phyloP scores from a whole-genome alignment of 2,797 vertebrate species.

The Amazonetta brasiliensis region DNA sequence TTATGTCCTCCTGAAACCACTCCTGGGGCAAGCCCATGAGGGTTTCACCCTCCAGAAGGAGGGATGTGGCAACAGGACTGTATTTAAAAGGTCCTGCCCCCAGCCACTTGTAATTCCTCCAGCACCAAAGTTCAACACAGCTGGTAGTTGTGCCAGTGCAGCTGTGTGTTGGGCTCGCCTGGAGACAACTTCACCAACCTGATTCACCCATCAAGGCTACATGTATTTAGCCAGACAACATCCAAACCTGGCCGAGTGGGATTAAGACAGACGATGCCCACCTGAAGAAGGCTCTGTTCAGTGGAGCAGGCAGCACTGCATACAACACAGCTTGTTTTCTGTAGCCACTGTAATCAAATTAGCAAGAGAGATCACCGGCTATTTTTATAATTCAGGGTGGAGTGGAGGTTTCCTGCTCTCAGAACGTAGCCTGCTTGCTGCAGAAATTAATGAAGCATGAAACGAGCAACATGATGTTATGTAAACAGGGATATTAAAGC shows the following conservation, averaged over 20 bases:
- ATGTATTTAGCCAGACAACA: neutral
- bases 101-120: neutral
- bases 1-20: neutral
- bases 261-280: neutral
- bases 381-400: neutral
- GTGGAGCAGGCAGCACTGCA: neutral
- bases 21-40: neutral
- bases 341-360: neutral
- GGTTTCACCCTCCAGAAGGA: neutral
- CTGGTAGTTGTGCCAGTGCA: neutral
- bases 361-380: neutral
- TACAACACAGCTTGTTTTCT: neutral
- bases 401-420: neutral
- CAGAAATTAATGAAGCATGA: conserved; percentile 20
- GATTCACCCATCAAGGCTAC: neutral
- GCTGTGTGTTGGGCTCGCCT: neutral
- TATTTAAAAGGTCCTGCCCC: neutral
- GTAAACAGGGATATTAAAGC: conserved; percentile 30
- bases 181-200: neutral
- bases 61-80: neutral
- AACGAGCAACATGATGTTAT: neutral
- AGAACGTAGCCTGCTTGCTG: neutral
- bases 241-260: neutral
- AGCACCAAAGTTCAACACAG: neutral
- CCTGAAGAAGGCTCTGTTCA: neutral